Base-by-base conservation (phyloP, 1,140 invertebrate species). In the Hylyphantes graminicola region DNA sequence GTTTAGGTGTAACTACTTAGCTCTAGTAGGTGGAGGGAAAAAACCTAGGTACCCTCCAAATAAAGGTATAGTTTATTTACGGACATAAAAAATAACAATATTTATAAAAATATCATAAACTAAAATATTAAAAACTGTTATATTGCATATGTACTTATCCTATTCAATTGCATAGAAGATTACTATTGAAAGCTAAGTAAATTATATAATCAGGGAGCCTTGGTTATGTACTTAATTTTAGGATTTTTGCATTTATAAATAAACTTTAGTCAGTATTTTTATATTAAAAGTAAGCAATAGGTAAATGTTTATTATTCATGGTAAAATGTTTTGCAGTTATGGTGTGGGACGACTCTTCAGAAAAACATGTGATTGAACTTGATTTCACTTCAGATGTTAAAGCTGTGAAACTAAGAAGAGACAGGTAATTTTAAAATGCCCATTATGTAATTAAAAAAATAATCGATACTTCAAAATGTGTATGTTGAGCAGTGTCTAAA, bases 311-410 rank as follows among this genome's bases (percentile, higher is more conserved):
- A 35, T 35, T 35, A 35, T 35, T 5, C 35, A 35, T 35, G 35
- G 35, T 35, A 35, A 35, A 35, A 35, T 65, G 5, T 54, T 61
- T 72, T 90, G 50, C 88, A 94, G 96, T 99, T 59, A 95, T 98
- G 90, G 96, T 99, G 87, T 99, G 97, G 97, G 98, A 99, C 90
- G 97, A 99, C 90, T 90, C 98, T 65, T 97, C 98, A 88, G 98
- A 98, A 91, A 93, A 95, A 87, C 94, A 95, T 86, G 96, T 97
- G 11, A 97, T 99, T 88, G 95, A 95, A 87, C 91, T 99, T 88
- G 96, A 99, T 89, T 98, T 99, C 89, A 96, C 96, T 88, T 94
- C 94, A 74, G 94, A 96, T 76, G 97, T 99, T 0, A 93, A 96
- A 89, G 95, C 95, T 82, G 97, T 99, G 0, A 94, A 96, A 88